phyloP scores from a whole-genome alignment of 2,113 vertebrate species.

The Actenoides hombroni region DNA sequence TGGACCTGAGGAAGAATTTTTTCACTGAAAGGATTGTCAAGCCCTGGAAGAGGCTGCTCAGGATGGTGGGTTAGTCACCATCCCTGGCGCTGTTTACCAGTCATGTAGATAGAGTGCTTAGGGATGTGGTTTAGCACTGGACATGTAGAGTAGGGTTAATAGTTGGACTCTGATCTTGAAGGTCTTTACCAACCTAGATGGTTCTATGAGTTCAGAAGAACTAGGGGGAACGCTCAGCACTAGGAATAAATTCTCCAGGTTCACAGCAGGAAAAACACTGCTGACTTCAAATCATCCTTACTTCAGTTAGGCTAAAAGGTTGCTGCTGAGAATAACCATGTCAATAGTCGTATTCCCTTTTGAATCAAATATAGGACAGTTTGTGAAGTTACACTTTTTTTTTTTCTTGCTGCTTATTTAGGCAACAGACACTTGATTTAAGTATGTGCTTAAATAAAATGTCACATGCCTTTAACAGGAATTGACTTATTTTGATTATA shows the following conservation, averaged over 20 bases:
- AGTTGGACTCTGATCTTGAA: too few relatives aligned
- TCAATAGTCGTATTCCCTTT: background rate
- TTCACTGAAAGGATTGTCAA: too few relatives aligned
- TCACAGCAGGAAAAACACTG: background rate
- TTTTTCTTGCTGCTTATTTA: background rate
- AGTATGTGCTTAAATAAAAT: background rate
- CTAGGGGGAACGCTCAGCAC: background rate
- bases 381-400: background rate
- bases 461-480: background rate
- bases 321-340: background rate
- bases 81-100: too few relatives aligned
- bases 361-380: background rate
- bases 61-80: too few relatives aligned
- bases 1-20: too few relatives aligned
- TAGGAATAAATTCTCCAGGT: background rate
- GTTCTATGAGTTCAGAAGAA: background rate
- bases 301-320: background rate
- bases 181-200: too few relatives aligned
- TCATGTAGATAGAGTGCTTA: too few relatives aligned
- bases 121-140: too few relatives aligned
- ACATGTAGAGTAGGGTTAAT: too few relatives aligned
- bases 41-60: too few relatives aligned
- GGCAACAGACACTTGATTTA: background rate
- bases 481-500: background rate
- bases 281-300: background rate